Conservation (phyloP, 2,113 vertebrate species). For the Megaceryle maxima region DNA sequence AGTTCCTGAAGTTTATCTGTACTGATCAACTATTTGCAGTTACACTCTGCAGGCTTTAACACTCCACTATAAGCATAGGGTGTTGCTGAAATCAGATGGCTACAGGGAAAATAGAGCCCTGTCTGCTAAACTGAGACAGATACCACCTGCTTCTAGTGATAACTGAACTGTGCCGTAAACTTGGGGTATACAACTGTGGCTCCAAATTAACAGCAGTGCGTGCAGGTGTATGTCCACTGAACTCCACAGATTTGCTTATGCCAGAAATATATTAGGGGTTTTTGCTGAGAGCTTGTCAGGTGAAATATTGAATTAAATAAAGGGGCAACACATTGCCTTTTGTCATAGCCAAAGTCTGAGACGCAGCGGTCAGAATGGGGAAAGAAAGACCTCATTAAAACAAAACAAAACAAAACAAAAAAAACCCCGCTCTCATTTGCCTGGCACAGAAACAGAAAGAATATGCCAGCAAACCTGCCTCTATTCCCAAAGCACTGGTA, state of each 20-base stretch:
- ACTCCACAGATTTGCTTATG: not conserved
- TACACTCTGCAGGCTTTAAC: not conserved
- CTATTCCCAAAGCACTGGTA: not conserved
- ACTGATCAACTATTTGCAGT: not conserved
- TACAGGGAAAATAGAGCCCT: not conserved
- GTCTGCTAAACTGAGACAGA: not conserved
- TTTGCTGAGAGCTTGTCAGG: not conserved
- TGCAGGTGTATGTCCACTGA: not conserved
- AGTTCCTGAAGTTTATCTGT: not conserved
- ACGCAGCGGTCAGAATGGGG: not conserved
- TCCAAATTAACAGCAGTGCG: not conserved
- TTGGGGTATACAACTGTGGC: not conserved
- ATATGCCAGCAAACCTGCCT: not conserved
- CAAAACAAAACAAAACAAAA: too few relatives aligned
- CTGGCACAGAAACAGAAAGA: not conserved
- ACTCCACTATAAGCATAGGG: not conserved
- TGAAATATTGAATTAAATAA: not conserved
- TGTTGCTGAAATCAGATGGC: not conserved
- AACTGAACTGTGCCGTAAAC: not conserved
- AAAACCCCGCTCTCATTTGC: not conserved
- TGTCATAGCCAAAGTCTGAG: not conserved
- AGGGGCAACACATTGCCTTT: not conserved
- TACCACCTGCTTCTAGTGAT: not conserved
- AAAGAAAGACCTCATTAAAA: not conserved
- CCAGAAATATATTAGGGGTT: not conserved